Base-by-base conservation (phyloP, 2,888 invertebrate species). In the Conistra vaccinii region DNA sequence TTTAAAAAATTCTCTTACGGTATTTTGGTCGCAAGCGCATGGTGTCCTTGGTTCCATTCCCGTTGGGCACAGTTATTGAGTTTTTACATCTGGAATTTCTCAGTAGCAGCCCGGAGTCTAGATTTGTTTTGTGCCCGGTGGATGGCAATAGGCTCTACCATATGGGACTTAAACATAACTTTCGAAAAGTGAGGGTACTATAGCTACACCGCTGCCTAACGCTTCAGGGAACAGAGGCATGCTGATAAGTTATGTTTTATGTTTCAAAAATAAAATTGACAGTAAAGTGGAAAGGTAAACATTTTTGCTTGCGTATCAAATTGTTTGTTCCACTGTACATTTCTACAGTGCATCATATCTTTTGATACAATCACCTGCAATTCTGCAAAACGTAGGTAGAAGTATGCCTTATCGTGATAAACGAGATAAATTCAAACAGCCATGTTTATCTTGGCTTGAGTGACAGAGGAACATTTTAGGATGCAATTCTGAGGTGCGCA, bases 331-430 rank as follows among this genome's bases (percentile, higher is more conserved):
- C 10, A 51, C 17, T 26, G 57, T 75, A 51, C 48, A 53, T 55
- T 29, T 7, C 23, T 17, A 66, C 69, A 74, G 23, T 73, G 77
- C 71, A 78, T 80, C 63, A 45, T 67, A 67, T 63, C 67, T 62
- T 45, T 68, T 73, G 77, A 66, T 73, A 83, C 45, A 67, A 85
- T 76, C 72, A 69, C 69, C 68, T 85, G 81, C 83, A 85, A 74
- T 84, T 80, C 76, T 68, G 58, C 23, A 45, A 62, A 53, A n/a
- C 32, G 29, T 48, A 26, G 23, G 48, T 48, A 32, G 17, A 51
- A 45, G 14, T 57, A 39, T 69, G 9, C 42, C n/a, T 77, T 87
- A 80, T 85, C 82, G 20, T 48, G 67, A 76, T 73, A 70, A 69
- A 66, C 73, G n/a, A 66, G 69, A 76, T 73, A 55, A 66, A 68